Conservation (phyloP, 37 sponge, comb jelly and placozoan genomes). For the Sycon ciliatum region DNA sequence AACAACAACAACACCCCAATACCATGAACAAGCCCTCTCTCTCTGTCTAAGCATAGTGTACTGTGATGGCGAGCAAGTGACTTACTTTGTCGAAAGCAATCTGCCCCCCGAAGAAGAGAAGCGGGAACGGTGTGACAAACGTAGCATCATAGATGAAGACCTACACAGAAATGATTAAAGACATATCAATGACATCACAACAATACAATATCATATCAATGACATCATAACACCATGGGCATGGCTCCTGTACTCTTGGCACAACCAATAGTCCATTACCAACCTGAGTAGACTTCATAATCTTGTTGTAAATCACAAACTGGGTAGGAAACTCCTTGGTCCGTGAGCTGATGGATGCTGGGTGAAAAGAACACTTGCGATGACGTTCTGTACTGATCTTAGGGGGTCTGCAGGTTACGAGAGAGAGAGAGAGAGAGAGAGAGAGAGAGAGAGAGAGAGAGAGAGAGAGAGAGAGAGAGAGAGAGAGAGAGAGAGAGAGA, state of each 20-base stretch:
- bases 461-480: no score
- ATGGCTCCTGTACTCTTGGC: neutral
- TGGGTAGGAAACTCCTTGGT: slow-evolving; percentile 27
- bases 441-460: no score
- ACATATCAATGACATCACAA: no score
- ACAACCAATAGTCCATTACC: neutral
- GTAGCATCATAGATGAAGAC: slow-evolving; percentile 57
- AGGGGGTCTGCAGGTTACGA: slow-evolving; percentile 39
- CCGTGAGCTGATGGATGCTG: slow-evolving; percentile 56
- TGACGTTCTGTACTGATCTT: slow-evolving; percentile 41
- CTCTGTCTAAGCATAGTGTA: no score
- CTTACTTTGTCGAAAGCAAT: slow-evolving; percentile 31
- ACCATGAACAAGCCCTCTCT: no score
- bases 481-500: no score
- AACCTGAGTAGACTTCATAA: slow-evolving; percentile 30
- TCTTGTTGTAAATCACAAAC: slow-evolving; percentile 60
- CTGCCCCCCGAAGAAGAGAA: slow-evolving; percentile 71
- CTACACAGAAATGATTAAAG: neutral
- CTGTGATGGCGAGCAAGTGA: no score
- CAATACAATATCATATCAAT: no score
- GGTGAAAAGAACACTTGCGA: slow-evolving; percentile 58
- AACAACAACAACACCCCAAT: no score
- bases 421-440: no score
- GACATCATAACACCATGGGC: neutral
- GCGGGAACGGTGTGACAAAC: slow-evolving; percentile 58